These are phyloP conservation scores for Parasteatoda tepidariorum DNA, from an alignment of 1,140 invertebrate species.

Conservation along the genomic window DNA sequence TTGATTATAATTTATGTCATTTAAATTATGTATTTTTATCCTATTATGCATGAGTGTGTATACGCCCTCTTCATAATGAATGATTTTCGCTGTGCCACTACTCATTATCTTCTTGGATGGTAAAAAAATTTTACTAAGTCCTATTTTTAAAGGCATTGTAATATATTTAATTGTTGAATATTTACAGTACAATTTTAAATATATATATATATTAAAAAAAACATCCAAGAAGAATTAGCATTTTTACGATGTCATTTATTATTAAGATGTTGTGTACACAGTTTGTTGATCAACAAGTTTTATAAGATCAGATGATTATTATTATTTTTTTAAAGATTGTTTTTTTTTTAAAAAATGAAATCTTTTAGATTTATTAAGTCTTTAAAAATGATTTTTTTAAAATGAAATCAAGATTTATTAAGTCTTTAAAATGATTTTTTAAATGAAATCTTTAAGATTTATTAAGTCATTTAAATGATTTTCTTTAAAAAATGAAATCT, in stretches of 20 bases:
- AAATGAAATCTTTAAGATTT: too few relatives aligned
- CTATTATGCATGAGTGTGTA: not conserved
- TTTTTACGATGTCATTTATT: slow-evolving; percentile 55
- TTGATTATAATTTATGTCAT: not conserved
- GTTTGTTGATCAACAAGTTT: not conserved
- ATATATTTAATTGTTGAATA: slow-evolving; percentile 59
- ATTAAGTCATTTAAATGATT: too few relatives aligned
- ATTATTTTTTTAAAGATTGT: slow-evolving; percentile 1
- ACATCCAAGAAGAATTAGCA: slow-evolving; percentile 45
- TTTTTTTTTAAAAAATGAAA: too few relatives aligned
- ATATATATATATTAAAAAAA: slow-evolving; percentile 45
- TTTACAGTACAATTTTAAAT: slow-evolving; percentile 60
- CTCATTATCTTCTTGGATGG: slow-evolving; percentile 20
- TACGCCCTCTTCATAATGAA: slow-evolving; percentile 35
- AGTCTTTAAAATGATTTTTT: too few relatives aligned
- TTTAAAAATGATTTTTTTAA: too few relatives aligned
- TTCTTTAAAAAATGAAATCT: too few relatives aligned
- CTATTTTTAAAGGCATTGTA: slow-evolving; percentile 61
- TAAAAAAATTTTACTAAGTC: slow-evolving; percentile 48
- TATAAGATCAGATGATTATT: slow-evolving; percentile 4
- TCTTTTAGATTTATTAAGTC: too few relatives aligned
- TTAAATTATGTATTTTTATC: not conserved
- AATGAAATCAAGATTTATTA: too few relatives aligned
- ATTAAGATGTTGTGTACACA: slow-evolving; percentile 34
- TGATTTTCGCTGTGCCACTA: slow-evolving; percentile 50